phyloP scores from a whole-genome alignment of 2,888 invertebrate genomes.

The Temnothorax unifasciatus region DNA sequence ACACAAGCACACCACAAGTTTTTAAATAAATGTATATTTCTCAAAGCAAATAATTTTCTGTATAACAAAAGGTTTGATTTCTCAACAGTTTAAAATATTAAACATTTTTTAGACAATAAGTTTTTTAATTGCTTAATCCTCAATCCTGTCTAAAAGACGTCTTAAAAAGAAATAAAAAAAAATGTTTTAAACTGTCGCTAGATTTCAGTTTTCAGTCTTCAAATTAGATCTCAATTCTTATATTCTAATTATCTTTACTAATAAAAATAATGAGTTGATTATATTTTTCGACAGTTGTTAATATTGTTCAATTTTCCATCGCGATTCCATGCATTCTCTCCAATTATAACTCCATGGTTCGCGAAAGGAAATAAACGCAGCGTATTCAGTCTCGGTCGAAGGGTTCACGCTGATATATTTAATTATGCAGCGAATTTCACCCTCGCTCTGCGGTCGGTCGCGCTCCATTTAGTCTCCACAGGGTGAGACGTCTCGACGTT shows the following conservation, averaged over 20 bases:
- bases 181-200: neutral
- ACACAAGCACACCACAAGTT: slow-evolving; percentile 9
- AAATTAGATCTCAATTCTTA: neutral
- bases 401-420: slow-evolving; percentile 70
- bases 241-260: slow-evolving; percentile 6
- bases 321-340: neutral
- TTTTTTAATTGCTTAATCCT: neutral
- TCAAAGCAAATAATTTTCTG: neutral
- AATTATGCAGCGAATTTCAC: slow-evolving; percentile 77
- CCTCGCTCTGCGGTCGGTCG: slow-evolving; percentile 73
- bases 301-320: slow-evolving; percentile 1
- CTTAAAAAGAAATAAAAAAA: neutral
- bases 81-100: neutral
- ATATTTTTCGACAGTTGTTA: neutral
- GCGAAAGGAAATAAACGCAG: slow-evolving; percentile 60
- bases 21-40: neutral
- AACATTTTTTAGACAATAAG: neutral
- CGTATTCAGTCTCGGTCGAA: slow-evolving; percentile 64
- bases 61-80: neutral
- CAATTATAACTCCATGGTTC: slow-evolving; percentile 26
- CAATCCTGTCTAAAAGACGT: neutral
- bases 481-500: slow-evolving; percentile 63
- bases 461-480: slow-evolving; percentile 71
- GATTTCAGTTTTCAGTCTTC: neutral
- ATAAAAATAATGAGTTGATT: neutral